Base-by-base conservation (phyloP, 1,140 invertebrate genomes). In the Macrobrachium rosenbergii region DNA sequence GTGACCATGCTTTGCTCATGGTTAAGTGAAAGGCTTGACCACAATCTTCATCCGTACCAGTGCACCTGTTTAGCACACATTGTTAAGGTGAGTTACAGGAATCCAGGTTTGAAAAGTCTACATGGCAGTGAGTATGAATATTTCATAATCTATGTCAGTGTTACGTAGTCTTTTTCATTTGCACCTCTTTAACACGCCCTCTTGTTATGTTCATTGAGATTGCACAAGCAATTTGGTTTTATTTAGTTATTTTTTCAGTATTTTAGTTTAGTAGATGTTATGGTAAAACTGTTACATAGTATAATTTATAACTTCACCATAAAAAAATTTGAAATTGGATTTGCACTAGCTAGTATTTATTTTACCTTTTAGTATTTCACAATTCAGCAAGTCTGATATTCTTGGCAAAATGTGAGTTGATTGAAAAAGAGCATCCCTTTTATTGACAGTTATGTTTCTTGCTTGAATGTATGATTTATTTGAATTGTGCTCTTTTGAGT, bases 51-150 rank as follows among this genome's bases (percentile, higher is more conserved):
- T 93, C 95, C 96, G 75, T 98, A 98, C 92, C 99, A 99, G 93
- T 97, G 99, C 91, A 98, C 97, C 87, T 99, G 98, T 92, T 94
- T 99, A 90, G 97, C 97, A 91, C 97, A 98, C 91, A 98, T 99
- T 90, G 95, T 98, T 78, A 99, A 97, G 94, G 97, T 98, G 94
- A 93, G 91, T 90, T 69, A 23, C 19, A 7, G 62, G 59, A 45
- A 72, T 16, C 23, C n/a, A 52, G 28, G 62, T 21, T 17, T 45
- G 76, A 28, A 62, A 37, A 58, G 58, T 58, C n/a, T 81, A 6
- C 14, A 37, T 23, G 62, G 81, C 84, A 87, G 84, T 87, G 77
- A 87, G 84, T 87, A 87, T 67, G 23, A 37, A 37, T 37, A 43
- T 80, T 81, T 59, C 14, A 17, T 59, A 62, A 21, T 80, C n/a